phyloP scores from a whole-genome alignment of 1,140 invertebrate species.

The Zophobas atratus region DNA sequence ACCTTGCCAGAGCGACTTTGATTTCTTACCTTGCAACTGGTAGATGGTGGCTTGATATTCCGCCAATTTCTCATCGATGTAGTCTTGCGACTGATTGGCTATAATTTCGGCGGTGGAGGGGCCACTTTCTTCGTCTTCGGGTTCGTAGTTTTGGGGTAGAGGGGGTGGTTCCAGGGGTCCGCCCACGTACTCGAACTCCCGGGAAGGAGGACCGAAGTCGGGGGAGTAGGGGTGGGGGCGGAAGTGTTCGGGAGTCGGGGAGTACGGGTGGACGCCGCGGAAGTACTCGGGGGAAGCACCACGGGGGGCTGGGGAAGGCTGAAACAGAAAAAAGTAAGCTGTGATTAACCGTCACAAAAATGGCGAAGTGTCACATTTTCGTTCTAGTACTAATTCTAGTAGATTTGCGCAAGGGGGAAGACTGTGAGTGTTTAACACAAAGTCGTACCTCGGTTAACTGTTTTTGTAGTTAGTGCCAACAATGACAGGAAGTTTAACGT shows the following conservation, averaged over 20 bases:
- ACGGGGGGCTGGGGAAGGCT: slow-evolving; percentile 65
- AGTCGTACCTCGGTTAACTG: not conserved
- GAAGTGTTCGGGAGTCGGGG: slow-evolving; percentile 68
- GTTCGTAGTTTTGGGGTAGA: slow-evolving; percentile 67
- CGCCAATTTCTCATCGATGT: slow-evolving; percentile 92
- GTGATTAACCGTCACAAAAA: slow-evolving; percentile 1
- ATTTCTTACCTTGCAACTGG: slow-evolving; percentile 83
- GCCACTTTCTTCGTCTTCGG: slow-evolving; percentile 77
- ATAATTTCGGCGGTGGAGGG: slow-evolving; percentile 93
- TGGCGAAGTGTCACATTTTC: slow-evolving; percentile 18
- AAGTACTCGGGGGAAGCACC: slow-evolving; percentile 62
- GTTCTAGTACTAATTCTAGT: slow-evolving; percentile 11
- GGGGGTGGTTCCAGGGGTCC: slow-evolving; percentile 79
- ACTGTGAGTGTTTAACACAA: not conserved
- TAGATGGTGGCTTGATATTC: slow-evolving; percentile 95
- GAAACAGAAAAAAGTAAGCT: slow-evolving; percentile 51
- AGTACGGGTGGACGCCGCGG: slow-evolving; percentile 63
- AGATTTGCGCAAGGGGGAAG: not conserved
- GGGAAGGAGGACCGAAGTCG: slow-evolving; percentile 72
- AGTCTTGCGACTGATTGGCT: slow-evolving; percentile 93
- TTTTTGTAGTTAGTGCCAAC: slow-evolving; percentile 3
- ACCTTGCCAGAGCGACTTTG: not conserved
- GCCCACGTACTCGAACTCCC: slow-evolving; percentile 76
- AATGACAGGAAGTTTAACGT: slow-evolving; percentile 52
- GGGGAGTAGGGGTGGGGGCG: slow-evolving; percentile 73